Evolutionary conservation across 2,113 vertebrate genomes (phyloP).

Genomic region (Datnioides undecimradiatus): DNA sequence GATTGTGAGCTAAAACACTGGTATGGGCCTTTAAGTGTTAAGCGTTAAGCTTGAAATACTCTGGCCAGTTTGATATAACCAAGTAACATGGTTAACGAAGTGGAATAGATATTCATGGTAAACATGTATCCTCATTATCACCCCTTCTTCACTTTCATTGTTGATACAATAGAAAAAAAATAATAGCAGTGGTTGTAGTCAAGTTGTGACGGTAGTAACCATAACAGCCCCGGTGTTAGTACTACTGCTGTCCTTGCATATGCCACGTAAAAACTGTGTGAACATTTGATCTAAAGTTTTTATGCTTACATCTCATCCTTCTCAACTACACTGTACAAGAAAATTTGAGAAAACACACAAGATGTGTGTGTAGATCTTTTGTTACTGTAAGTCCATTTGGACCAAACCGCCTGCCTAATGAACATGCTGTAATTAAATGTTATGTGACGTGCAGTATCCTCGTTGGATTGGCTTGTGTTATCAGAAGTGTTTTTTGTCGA

Average conservation of each 20-base stretch:
- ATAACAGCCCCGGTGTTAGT: neutral
- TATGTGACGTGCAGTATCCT: neutral
- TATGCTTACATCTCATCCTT: neutral
- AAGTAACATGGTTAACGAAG: too few relatives aligned
- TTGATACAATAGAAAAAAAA: neutral
- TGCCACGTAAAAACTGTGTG: neutral
- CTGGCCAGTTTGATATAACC: neutral
- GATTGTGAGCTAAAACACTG: neutral
- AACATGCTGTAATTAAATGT: neutral
- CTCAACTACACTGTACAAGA: neutral
- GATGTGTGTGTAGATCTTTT: neutral
- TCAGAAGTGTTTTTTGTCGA: neutral
- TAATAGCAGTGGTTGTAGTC: neutral
- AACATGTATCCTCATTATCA: neutral
- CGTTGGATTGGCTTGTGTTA: neutral
- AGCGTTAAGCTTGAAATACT: neutral
- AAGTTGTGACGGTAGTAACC: neutral
- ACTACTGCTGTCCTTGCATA: neutral
- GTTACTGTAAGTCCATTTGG: neutral
- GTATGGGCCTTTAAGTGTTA: neutral
- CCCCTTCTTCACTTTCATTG: neutral
- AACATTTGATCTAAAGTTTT: neutral
- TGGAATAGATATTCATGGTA: too few relatives aligned
- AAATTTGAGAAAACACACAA: neutral
- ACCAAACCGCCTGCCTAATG: neutral